These are phyloP conservation scores for Lithobates sylvaticus DNA, from an alignment of 2,797 vertebrate genomes.

Conservation along the genomic window DNA sequence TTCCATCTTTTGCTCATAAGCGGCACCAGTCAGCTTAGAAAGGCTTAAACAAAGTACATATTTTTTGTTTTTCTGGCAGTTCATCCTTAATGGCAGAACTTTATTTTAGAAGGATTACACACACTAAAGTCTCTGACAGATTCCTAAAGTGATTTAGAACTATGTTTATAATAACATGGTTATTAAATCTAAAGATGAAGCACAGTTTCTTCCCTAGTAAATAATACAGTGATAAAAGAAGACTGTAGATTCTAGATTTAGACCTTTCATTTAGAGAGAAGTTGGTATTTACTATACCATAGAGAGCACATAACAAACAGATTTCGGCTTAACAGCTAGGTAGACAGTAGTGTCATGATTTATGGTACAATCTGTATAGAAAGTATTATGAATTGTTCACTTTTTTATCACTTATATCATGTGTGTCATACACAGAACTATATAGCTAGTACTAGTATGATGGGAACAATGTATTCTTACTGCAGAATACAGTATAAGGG, in stretches of 20 bases:
- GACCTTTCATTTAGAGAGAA: conserved; percentile 41
- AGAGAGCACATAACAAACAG: conserved; percentile 1
- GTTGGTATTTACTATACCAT: conserved; percentile 9
- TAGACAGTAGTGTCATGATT: neutral
- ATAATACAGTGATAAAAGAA: conserved; percentile 53
- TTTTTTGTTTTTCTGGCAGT: conserved; percentile 55
- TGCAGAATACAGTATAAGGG: too few species aligned
- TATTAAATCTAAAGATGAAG: conserved; percentile 51
- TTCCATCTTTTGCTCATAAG: conserved; percentile 39
- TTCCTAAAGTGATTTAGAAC: conserved; percentile 48
- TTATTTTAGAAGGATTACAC: conserved; percentile 52
- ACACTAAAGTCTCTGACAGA: conserved; percentile 42
- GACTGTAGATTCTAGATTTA: conserved; percentile 44
- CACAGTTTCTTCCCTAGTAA: conserved; percentile 49
- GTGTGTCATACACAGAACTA: too few species aligned
- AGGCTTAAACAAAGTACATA: conserved; percentile 55
- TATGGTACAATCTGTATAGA: neutral
- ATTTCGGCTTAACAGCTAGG: neutral
- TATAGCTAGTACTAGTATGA: too few species aligned
- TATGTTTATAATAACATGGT: conserved; percentile 58
- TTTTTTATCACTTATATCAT: too few species aligned
- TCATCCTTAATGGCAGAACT: conserved; percentile 19
- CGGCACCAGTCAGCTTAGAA: conserved; percentile 60
- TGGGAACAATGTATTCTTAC: too few species aligned
- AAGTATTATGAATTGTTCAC: too few species aligned